phyloP scores from a whole-genome alignment of 2,113 vertebrate species.

The Phasianus colchicus region DNA sequence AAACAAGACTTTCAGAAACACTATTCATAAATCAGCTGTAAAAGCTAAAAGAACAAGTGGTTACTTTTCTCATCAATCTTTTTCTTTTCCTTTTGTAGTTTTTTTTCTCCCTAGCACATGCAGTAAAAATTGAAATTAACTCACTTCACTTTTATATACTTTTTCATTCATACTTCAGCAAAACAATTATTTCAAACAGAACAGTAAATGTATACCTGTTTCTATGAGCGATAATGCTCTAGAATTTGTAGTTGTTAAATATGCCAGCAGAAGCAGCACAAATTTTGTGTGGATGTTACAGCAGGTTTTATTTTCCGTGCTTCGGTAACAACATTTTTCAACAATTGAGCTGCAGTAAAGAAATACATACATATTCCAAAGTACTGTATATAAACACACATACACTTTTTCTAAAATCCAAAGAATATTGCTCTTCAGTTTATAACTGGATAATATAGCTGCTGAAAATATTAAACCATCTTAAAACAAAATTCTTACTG shows the following conservation, averaged over 20 bases:
- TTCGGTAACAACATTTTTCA: not conserved
- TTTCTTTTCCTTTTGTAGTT: not conserved
- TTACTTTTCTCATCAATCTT: not conserved
- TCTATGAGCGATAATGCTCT: not conserved
- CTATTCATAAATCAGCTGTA: not conserved
- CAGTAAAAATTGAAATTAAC: constrained; percentile 39
- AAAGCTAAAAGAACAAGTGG: not conserved
- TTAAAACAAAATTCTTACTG: not conserved
- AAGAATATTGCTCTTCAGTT: not conserved
- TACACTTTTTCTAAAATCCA: not conserved
- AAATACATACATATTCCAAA: not conserved
- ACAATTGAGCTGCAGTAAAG: not conserved
- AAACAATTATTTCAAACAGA: constrained; percentile 15
- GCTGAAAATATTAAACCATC: not conserved
- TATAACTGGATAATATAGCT: not conserved
- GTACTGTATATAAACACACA: not conserved
- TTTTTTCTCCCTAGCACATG: not conserved
- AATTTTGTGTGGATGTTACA: not conserved
- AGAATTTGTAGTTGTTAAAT: constrained; percentile 1
- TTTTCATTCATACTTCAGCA: not conserved
- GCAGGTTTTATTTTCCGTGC: not conserved
- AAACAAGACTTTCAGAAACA: not conserved
- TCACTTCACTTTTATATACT: not conserved
- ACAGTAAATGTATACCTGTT: not conserved
- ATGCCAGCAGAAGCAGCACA: not conserved